phyloP scores from a whole-genome alignment of 2,888 invertebrate species.

The Litoditis marina region DNA sequence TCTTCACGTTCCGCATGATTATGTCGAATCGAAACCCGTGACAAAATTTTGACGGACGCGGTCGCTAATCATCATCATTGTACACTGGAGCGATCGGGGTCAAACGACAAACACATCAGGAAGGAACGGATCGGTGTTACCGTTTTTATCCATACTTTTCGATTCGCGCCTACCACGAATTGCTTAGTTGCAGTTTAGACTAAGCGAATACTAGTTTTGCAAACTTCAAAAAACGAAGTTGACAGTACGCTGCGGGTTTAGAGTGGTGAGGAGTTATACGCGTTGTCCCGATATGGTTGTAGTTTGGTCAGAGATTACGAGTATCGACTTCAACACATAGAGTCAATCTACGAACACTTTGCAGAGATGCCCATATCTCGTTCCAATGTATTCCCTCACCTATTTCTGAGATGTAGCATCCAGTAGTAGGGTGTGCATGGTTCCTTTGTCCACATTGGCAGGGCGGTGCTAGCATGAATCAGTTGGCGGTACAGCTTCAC shows the following conservation, averaged over 20 bases:
- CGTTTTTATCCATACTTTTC: no score
- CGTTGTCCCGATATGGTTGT: neutral
- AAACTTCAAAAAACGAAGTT: no score
- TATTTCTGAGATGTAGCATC: conserved; percentile 48
- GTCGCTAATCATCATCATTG: no score
- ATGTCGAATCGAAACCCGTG: no score
- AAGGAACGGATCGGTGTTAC: no score
- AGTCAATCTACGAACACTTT: neutral
- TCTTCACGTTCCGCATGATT: no score
- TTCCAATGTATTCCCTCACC: conserved; percentile 18
- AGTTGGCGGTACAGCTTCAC: conserved; percentile 34
- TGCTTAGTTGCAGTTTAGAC: no score
- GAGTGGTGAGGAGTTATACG: neutral
- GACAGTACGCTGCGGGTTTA: conserved; percentile 1
- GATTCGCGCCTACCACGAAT: no score
- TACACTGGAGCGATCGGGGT: no score
- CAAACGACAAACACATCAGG: no score
- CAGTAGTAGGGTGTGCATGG: conserved; percentile 56
- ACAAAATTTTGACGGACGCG: no score
- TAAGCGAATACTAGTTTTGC: no score
- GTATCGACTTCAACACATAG: neutral
- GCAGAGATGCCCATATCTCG: neutral
- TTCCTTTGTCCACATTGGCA: conserved; percentile 53
- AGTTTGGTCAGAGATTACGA: neutral
- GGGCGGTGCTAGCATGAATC: conserved; percentile 35